Evolutionary conservation across 2,113 vertebrate genomes (phyloP).

Genomic region (Seriola aureovittata): DNA sequence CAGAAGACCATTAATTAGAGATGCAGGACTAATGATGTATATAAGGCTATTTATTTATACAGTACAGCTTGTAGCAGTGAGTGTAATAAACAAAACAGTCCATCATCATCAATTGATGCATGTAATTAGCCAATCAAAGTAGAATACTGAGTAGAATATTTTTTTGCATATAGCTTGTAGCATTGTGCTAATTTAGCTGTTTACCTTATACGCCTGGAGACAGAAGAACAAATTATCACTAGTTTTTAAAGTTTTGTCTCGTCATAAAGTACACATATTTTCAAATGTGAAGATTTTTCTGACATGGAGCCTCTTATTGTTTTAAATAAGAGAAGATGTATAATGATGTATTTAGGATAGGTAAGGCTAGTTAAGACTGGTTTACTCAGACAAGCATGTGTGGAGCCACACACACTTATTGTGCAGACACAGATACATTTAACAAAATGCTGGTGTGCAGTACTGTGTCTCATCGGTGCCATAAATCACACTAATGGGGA

Average conservation of each 20-base stretch:
- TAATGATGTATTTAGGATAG: background rate
- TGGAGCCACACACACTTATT: constrained; percentile 10
- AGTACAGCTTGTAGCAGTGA: background rate
- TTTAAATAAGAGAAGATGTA: background rate
- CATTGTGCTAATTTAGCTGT: background rate
- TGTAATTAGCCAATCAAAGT: background rate
- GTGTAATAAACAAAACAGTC: background rate
- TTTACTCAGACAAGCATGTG: constrained; percentile 11
- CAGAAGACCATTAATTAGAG: background rate
- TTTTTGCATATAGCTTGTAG: background rate
- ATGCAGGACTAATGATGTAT: background rate
- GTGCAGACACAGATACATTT: constrained; percentile 37
- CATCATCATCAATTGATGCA: background rate
- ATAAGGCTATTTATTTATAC: background rate
- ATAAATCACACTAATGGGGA: constrained; percentile 74
- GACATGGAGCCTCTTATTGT: background rate
- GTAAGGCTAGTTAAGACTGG: background rate
- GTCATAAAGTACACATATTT: background rate
- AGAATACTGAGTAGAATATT: background rate
- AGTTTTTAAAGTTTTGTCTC: background rate
- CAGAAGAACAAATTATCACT: background rate
- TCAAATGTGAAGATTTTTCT: no score
- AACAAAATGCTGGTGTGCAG: constrained; percentile 51
- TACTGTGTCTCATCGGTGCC: constrained; percentile 54
- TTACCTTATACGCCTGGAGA: background rate